Percentiles rank a stretch among this genome's conserved stretches.
phyloP scores from a whole-genome alignment of 2,888 invertebrate genomes.

The Tachystola acroxantha region DNA sequence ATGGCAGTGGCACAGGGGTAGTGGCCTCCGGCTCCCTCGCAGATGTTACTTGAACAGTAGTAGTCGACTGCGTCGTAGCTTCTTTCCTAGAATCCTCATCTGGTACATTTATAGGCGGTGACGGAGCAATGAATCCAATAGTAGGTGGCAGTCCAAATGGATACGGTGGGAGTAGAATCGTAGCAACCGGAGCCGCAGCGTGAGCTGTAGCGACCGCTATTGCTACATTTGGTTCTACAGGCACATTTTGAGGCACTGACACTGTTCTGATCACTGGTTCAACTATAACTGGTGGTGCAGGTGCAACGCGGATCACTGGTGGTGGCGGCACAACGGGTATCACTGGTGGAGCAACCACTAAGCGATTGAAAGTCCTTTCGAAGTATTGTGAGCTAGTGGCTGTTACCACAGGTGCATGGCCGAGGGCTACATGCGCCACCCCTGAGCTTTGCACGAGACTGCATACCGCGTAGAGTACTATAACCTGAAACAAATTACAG shows the following conservation, averaged over 20 bases:
- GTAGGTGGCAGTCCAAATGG: conserved; percentile 60
- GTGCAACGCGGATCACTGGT: conserved; percentile 26
- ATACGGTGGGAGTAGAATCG: conserved; percentile 62
- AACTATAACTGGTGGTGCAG: conserved; percentile 25
- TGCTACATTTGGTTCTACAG: conserved; percentile 54
- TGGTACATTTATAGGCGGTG: conserved; percentile 34
- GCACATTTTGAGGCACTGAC: conserved; percentile 24
- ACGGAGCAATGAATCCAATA: conserved; percentile 45
- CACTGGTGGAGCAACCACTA: conserved; percentile 44
- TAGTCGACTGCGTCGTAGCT: conserved; percentile 45
- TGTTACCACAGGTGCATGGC: conserved; percentile 75
- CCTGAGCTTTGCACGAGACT: conserved; percentile 46
- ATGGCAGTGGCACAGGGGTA: conserved; percentile 44
- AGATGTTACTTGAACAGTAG: conserved; percentile 32
- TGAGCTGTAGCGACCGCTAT: conserved; percentile 66
- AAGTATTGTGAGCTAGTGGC: conserved; percentile 83
- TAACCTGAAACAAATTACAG: conserved; percentile 33
- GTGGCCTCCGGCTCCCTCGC: conserved; percentile 43
- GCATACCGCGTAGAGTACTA: conserved; percentile 38
- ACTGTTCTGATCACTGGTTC: conserved; percentile 17
- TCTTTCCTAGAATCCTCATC: conserved; percentile 38
- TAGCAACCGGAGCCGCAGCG: conserved; percentile 64
- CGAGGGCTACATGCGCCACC: conserved; percentile 25
- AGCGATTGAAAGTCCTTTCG: conserved; percentile 80
- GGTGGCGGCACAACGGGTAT: conserved; percentile 32